Evolutionary conservation across 2,113 vertebrate genomes (phyloP).

Genomic region (Sterrhoptilus dennistouni): DNA sequence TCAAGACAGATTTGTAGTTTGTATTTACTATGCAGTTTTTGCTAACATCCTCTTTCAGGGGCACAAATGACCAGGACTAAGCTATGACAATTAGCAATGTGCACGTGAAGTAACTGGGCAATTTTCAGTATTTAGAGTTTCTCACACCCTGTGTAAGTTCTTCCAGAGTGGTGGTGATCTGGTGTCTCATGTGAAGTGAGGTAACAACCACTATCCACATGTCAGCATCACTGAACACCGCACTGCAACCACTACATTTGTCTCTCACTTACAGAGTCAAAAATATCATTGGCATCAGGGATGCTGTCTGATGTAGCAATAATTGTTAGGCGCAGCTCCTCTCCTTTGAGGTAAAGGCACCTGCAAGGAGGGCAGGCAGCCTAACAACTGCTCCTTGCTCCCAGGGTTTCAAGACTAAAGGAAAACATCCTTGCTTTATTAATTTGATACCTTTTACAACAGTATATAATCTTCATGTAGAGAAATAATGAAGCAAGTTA

Average conservation of each 20-base stretch:
- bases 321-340: not conserved
- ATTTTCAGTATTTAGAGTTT: not conserved
- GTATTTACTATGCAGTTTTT: not conserved
- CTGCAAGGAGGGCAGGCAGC: not conserved
- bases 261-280: not conserved
- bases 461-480: not conserved
- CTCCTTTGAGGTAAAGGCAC: not conserved
- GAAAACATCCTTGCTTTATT: not conserved
- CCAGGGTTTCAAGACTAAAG: not conserved
- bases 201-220: not conserved
- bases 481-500: not conserved
- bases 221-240: not conserved
- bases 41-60: not conserved
- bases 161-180: not conserved
- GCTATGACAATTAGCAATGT: not conserved
- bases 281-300: not conserved
- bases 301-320: not conserved
- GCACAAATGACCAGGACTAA: not conserved
- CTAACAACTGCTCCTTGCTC: not conserved
- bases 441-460: not conserved
- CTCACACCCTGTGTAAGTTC: not conserved
- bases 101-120: not conserved
- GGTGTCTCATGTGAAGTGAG: not conserved
- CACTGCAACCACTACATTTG: not conserved
- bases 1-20: not conserved